Percentiles rank a stretch among this genome's conserved stretches.
These are phyloP conservation scores for Melinopterus prodromus DNA, from an alignment of 2,888 invertebrate genomes.

Conservation along the genomic window DNA sequence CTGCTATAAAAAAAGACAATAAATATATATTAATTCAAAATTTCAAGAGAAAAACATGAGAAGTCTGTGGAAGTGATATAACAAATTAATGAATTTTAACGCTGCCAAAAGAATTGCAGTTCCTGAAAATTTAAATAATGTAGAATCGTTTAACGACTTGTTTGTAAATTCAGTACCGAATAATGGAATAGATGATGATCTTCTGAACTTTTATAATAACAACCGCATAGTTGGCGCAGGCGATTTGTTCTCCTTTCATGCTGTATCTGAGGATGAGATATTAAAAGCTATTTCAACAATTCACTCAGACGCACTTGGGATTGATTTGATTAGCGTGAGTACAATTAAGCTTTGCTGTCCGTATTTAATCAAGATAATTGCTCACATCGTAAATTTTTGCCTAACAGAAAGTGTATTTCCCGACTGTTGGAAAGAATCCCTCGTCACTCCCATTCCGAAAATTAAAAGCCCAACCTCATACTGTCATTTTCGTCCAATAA, in stretches of 20 bases:
- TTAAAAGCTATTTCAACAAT: not conserved
- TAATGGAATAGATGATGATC: not conserved
- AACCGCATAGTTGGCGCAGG: not conserved
- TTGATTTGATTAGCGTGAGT: slow-evolving; percentile 12
- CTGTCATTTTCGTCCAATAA: slow-evolving; percentile 21
- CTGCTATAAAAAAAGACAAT: slow-evolving; percentile 28
- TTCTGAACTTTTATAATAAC: slow-evolving; percentile 20
- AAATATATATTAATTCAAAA: slow-evolving; percentile 25
- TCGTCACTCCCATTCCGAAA: slow-evolving; percentile 23
- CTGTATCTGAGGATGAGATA: not conserved
- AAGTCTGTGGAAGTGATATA: not conserved
- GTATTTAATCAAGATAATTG: not conserved
- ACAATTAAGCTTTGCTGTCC: slow-evolving; percentile 14
- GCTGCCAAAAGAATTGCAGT: slow-evolving; percentile 10
- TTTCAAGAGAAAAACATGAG: slow-evolving; percentile 5
- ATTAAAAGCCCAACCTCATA: not conserved
- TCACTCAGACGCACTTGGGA: not conserved
- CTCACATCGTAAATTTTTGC: slow-evolving; percentile 27
- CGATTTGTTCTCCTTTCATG: slow-evolving; percentile 17
- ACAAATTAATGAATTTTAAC: slow-evolving; percentile 18
- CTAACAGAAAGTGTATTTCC: slow-evolving; percentile 13
- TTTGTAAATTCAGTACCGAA: slow-evolving; percentile 24
- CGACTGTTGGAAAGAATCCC: slow-evolving; percentile 18
- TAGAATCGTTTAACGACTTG: slow-evolving; percentile 9
- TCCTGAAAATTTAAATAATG: slow-evolving; percentile 13